Percentiles rank a stretch among this genome's conserved stretches.
These are phyloP conservation scores for Acinonyx jubatus DNA, from an alignment of 2,113 vertebrate species.

Conservation along the genomic window DNA sequence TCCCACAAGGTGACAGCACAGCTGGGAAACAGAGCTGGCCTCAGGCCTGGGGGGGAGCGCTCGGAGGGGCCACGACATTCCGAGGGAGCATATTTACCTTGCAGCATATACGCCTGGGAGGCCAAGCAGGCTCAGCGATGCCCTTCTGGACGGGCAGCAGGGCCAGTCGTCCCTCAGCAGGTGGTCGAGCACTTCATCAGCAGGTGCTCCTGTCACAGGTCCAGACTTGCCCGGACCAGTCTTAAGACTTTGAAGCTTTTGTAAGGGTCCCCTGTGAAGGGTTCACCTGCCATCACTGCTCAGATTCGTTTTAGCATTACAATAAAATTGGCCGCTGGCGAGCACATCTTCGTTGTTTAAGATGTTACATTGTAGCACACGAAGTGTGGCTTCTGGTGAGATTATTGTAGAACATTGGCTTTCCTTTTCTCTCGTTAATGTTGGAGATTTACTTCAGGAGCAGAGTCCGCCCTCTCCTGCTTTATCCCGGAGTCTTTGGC, in stretches of 20 bases:
- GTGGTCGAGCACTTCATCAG: rapidly evolving
- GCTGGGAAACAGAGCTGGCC: rapidly evolving
- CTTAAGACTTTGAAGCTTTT: no score
- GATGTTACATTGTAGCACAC: rapidly evolving
- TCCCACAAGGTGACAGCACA: rapidly evolving
- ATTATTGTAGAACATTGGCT: background rate
- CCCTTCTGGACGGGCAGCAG: rapidly evolving
- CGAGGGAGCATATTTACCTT: rapidly evolving
- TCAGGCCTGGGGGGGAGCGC: rapidly evolving
- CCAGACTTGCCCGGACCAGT: rapidly evolving
- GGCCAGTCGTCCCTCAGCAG: rapidly evolving
- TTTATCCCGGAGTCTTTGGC: rapidly evolving
- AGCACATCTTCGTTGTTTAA: background rate
- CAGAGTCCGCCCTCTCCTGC: background rate
- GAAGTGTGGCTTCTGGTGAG: background rate
- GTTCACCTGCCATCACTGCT: background rate
- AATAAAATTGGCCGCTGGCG: background rate
- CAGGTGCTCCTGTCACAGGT: rapidly evolving
- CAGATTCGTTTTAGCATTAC: background rate
- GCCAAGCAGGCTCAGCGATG: background rate
- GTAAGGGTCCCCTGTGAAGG: background rate
- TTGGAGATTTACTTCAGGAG: background rate
- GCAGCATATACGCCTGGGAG: rapidly evolving
- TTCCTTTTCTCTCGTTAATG: background rate
- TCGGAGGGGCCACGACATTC: rapidly evolving